Base-by-base conservation (phyloP, 37 sponge, comb jelly and placozoan genomes). In the Spongia lamella region DNA sequence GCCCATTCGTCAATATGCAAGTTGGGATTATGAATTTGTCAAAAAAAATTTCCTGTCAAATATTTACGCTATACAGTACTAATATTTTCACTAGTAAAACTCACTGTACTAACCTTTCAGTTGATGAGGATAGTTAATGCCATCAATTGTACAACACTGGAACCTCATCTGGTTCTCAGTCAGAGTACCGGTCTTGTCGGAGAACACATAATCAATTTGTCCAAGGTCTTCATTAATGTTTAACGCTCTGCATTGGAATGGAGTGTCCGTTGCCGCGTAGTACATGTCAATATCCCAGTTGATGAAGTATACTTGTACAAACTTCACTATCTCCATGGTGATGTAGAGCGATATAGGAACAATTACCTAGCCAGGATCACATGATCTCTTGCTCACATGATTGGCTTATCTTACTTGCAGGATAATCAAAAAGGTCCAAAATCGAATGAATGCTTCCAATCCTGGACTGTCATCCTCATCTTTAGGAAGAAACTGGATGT, bases 291-390 rank as follows among this genome's bases (percentile, higher is more conserved):
- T 30, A 68, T 93, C 94, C 84, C 84, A 79, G 58, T 86, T 85
- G 24, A 93, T 73, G 73, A 89, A 93, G 73, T 73, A 79, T 32
- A 79, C 78, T 32, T 84, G 84, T 22, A 72, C 56, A 20, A 89
- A 61, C 72, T 94, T 94, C 30, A 90, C 88, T 54, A 89, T 79
- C 71, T 93, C 94, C 14, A 93, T 66, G 51, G 90, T 70, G 25
- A 94, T 88, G 57, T 94, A 94, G 38, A 94, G 90, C 9, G 94
- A 94, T 19, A 94, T 72, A 15, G 94, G 94, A 30, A 94, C 62
- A 1, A 90, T 78, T 25, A 84, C 79, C 85, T 94, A 73, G 9
- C 63, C n/a, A n/a, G n/a, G n/a, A n/a, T n/a, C n/a, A n/a, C n/a
- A n/a, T n/a, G n/a, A n/a, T n/a, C 47, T 13, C 47, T 43, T 43